Percentiles rank a stretch among this genome's conserved stretches.
Evolutionary conservation across 2,888 invertebrate genomes (phyloP).

Genomic region (Abrostola tripartita): DNA sequence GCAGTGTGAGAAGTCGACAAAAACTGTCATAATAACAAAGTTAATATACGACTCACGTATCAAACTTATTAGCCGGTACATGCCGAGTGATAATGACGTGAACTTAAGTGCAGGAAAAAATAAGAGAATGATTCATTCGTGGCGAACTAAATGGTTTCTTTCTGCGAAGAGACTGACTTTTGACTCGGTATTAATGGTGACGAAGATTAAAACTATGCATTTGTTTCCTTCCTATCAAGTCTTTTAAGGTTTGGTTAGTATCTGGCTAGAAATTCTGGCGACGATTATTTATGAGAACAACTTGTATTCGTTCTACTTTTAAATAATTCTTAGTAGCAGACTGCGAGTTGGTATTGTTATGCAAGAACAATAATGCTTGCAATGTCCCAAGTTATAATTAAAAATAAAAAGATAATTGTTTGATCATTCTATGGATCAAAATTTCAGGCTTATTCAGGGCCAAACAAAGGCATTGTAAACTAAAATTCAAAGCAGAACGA

Average conservation of each 20-base stretch:
- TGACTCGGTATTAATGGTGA: no score
- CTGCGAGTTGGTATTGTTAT: no score
- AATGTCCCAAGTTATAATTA: background rate
- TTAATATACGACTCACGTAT: conserved; percentile 60
- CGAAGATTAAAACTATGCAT: no score
- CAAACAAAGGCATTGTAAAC: conserved; percentile 18
- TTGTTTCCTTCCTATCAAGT: no score
- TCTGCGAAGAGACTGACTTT: no score
- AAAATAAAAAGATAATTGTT: background rate
- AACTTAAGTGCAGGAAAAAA: conserved; percentile 36
- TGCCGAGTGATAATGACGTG: conserved; percentile 46
- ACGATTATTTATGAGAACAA: no score
- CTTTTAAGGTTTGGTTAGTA: no score
- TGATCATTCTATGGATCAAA: background rate
- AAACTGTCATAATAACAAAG: conserved; percentile 55
- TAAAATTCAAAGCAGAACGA: conserved; percentile 6
- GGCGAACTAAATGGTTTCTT: background rate
- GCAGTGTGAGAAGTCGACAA: conserved; percentile 27
- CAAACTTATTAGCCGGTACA: conserved; percentile 56
- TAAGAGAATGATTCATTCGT: conserved; percentile 10
- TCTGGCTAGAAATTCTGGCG: no score
- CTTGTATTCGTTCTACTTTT: no score
- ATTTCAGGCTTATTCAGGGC: background rate
- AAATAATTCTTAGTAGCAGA: no score
- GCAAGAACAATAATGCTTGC: no score